Evolutionary conservation across 2,113 vertebrate species (phyloP).

Genomic region (Vulpes vulpes): DNA sequence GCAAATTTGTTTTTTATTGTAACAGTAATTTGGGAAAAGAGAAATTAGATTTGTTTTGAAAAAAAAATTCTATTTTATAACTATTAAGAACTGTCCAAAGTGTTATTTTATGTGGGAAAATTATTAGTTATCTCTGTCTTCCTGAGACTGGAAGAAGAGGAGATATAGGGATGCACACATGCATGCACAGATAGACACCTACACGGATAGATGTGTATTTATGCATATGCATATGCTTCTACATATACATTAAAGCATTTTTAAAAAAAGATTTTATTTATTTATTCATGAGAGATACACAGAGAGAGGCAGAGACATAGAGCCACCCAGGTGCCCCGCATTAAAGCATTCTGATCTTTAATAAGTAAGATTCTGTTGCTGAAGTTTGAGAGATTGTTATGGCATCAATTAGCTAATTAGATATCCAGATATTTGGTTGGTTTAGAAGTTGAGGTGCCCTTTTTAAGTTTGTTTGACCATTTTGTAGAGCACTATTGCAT

Average conservation of each 20-base stretch:
- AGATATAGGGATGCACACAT: no score
- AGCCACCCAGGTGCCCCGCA: no score
- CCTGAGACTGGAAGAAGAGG: background rate
- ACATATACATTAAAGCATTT: background rate
- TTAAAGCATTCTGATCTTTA: background rate
- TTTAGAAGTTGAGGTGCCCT: background rate
- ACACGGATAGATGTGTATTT: background rate
- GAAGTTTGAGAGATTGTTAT: background rate
- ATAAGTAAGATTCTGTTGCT: background rate
- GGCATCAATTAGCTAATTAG: background rate
- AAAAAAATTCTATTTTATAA: background rate
- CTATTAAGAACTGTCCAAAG: background rate
- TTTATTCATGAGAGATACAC: no score
- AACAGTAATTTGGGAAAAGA: background rate
- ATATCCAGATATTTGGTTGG: background rate
- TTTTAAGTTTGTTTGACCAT: background rate
- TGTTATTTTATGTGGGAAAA: background rate
- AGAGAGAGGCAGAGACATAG: no score
- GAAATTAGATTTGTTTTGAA: background rate
- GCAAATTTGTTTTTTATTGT: background rate
- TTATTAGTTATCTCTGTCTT: background rate
- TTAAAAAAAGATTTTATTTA: no score
- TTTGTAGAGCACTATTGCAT: accelerated
- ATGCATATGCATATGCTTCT: background rate
- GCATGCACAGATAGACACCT: accelerated